Conservation (phyloP, 2,797 vertebrate genomes). For the Potorous gilbertii region DNA sequence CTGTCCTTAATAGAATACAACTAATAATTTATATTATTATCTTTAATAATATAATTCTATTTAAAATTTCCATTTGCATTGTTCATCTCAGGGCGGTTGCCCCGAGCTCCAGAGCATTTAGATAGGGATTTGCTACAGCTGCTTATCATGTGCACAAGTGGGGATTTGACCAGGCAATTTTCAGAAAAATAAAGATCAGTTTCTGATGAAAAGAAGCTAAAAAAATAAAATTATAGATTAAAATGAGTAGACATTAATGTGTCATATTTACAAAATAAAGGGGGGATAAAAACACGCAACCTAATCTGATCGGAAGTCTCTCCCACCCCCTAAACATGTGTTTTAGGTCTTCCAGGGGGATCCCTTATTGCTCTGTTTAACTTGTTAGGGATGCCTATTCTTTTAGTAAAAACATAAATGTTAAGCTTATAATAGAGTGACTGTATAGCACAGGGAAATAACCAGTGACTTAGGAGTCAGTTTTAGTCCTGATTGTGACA, state of each 20-base stretch:
- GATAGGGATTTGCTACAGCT: conserved; percentile 71
- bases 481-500: not conserved
- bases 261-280: conserved; percentile 78
- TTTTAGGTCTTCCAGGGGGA: conserved; percentile 61
- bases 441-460: not conserved
- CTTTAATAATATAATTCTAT: conserved; percentile 83
- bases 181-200: conserved; percentile 80
- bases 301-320: conserved; percentile 71
- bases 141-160: conserved; percentile 75
- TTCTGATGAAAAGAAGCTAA: conserved; percentile 76
- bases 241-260: conserved; percentile 76
- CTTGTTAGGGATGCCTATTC: conserved; percentile 66
- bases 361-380: conserved; percentile 69
- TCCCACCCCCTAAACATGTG: conserved; percentile 65
- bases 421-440: conserved; percentile 64
- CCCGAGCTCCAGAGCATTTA: conserved; percentile 73
- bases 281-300: conserved; percentile 72
- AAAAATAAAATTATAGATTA: conserved; percentile 75
- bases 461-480: not conserved
- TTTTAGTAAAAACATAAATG: conserved; percentile 74
- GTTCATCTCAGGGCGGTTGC: conserved; percentile 78
- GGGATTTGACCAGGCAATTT: conserved; percentile 79
- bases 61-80: conserved; percentile 80
- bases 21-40: conserved; percentile 86
- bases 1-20: conserved; percentile 80